Base-by-base conservation (phyloP, 1,140 invertebrate species). In the Pseudomyrmex concolor region DNA sequence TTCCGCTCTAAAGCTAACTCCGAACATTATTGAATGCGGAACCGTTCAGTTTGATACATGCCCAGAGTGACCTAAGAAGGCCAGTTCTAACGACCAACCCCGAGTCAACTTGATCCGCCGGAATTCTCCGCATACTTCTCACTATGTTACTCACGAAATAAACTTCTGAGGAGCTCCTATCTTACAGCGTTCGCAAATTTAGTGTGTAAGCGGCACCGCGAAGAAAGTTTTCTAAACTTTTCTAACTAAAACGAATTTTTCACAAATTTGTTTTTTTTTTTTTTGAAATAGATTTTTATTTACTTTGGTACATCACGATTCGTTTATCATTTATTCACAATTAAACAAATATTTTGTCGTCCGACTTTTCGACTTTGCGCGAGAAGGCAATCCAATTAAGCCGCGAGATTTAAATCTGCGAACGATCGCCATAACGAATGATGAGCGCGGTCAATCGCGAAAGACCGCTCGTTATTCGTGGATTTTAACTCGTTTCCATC, bases 101-200 rank as follows among this genome's bases (percentile, higher is more conserved):
- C 83, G 13, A 50, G 67, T 67, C 78, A 63, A 85, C 73, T 80
- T 59, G 64, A 82, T 64, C 73, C 73, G 71, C 51, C 43, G 59
- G 55, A 86, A 88, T 86, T 88, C 89, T 71, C 77, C 22, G 85
- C 83, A 89, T 89, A 89, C 87, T 90, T 88, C 72, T 45, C 25
- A 67, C 78, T 67, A 50, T 54, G 86, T 87, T 87, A 82, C 80
- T 34, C 4, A 72, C 51, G 48, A 25, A 66, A 64, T 71, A 70
- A 80, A 71, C 76, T 80, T 71, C 54, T 68, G 25, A 71, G 48
- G 70, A 74, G 59, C 57, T 74, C 17, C 25, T 55, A 22, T 15
- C 57, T 51, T 17, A 3, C 25, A 80, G n/a, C 54, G 10, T 59
- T 70, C 68, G 22, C 22, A 22, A 78, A 70, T 70, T 78, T 70